Evolutionary conservation across 2,797 vertebrate species (phyloP).

Genomic region (Ciconia nigra): DNA sequence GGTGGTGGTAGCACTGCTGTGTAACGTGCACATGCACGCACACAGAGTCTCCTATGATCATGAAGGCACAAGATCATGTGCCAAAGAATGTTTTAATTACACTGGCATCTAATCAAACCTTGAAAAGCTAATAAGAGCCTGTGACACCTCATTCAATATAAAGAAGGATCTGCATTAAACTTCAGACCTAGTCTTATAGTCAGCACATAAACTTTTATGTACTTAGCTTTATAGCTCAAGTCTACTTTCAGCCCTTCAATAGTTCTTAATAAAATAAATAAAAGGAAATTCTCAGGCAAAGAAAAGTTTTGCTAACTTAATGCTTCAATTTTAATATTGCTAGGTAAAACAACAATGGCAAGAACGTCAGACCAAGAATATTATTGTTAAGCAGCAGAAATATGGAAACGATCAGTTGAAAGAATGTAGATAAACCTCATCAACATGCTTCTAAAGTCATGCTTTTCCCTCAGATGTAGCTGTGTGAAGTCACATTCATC

Average conservation of each 20-base stretch:
- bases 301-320: neutral
- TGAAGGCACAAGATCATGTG: neutral
- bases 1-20: neutral
- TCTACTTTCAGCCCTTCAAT: neutral
- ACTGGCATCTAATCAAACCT: neutral
- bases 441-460: neutral
- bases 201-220: neutral
- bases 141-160: neutral
- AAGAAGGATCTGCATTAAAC: neutral
- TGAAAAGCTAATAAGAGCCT: neutral
- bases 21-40: neutral
- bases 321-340: neutral
- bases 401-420: neutral
- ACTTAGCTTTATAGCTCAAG: neutral
- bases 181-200: neutral
- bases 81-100: constrained; percentile 21
- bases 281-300: neutral
- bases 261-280: constrained; percentile 13
- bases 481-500: neutral
- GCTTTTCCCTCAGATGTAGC: neutral
- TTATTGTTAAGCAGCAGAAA: constrained; percentile 12
- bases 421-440: constrained; percentile 3
- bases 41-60: neutral
- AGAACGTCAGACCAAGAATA: neutral
- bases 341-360: neutral